Evolutionary conservation across 2,113 vertebrate genomes (phyloP).

Genomic region (Marmota monax): DNA sequence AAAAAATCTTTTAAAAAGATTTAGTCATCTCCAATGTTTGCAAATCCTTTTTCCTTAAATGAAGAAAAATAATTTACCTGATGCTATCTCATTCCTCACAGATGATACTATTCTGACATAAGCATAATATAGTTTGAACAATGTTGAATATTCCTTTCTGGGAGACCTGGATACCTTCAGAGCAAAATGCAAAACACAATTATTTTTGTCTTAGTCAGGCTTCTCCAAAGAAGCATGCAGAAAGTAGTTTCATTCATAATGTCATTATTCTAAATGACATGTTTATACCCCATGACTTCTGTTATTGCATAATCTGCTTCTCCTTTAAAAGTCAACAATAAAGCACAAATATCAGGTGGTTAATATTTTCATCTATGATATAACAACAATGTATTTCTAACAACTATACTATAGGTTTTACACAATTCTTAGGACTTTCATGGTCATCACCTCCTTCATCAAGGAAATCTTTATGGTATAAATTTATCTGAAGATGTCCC

Average conservation of each 20-base stretch:
- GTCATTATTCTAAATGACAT: background rate
- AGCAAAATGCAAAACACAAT: background rate
- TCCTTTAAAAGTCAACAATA: background rate
- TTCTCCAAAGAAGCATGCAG: background rate
- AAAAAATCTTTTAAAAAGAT: background rate
- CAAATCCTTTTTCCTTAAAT: background rate
- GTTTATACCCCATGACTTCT: background rate
- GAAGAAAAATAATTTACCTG: background rate
- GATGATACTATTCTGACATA: background rate
- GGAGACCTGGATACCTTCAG: background rate
- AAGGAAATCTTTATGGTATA: background rate
- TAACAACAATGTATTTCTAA: background rate
- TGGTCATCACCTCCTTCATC: background rate
- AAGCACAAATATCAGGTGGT: background rate
- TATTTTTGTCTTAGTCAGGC: background rate
- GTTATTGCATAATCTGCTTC: background rate
- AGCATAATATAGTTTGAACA: background rate
- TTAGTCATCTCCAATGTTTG: background rate
- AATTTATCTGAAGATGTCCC: background rate
- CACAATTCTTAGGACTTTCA: background rate
- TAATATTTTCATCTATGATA: background rate
- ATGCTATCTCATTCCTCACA: background rate
- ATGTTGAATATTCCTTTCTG: background rate
- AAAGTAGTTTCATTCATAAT: background rate
- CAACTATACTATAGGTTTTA: background rate